These are phyloP conservation scores for Aleadryas rufinucha DNA, from an alignment of 2,113 vertebrate genomes.

Conservation along the genomic window DNA sequence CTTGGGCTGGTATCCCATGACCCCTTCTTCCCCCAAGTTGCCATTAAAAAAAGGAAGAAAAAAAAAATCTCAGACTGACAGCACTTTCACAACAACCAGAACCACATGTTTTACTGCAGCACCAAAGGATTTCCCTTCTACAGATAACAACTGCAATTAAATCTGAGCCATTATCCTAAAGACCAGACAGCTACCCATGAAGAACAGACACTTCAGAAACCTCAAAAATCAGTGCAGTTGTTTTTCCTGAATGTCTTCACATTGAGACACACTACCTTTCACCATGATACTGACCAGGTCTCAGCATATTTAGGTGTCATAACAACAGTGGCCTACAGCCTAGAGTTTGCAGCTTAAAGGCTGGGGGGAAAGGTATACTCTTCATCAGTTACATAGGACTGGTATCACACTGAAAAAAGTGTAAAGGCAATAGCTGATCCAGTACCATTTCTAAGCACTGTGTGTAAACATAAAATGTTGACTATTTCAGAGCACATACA, in stretches of 20 bases:
- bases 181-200: not conserved
- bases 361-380: not conserved
- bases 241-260: not conserved
- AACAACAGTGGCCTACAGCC: not conserved
- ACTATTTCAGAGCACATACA: not conserved
- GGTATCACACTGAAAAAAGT: not conserved
- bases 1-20: not conserved
- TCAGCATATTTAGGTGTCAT: not conserved
- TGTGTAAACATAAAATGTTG: not conserved
- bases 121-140: not conserved
- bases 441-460: not conserved
- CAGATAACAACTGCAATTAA: not conserved
- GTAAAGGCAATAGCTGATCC: not conserved
- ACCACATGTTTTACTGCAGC: not conserved
- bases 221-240: not conserved
- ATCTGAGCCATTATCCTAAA: not conserved
- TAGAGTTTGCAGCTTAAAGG: not conserved
- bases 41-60: not conserved
- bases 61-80: not conserved
- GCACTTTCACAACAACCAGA: not conserved
- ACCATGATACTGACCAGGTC: not conserved
- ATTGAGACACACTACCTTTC: not conserved
- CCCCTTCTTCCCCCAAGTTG: not conserved
- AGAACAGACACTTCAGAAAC: not conserved
- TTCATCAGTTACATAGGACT: not conserved